Evolutionary conservation across 2,797 vertebrate species (phyloP).

Genomic region (Melopsittacus undulatus): DNA sequence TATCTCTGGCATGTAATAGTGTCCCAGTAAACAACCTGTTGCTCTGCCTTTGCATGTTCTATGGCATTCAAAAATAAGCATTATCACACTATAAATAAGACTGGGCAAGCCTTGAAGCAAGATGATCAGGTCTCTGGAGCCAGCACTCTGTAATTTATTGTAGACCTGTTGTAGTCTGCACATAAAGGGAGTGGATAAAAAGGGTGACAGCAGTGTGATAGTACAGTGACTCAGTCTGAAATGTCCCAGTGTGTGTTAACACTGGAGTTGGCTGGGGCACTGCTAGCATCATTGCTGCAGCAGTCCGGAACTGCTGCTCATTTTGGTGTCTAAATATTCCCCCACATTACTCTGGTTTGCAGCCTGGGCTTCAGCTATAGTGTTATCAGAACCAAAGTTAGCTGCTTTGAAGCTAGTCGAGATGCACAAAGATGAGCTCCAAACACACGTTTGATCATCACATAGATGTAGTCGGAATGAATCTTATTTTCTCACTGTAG

Average conservation of each 20-base stretch:
- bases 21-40: background rate
- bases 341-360: background rate
- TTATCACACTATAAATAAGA: background rate
- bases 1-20: background rate
- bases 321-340: background rate
- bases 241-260: background rate
- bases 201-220: background rate
- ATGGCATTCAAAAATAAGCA: background rate
- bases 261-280: background rate
- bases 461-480: background rate
- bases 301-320: background rate
- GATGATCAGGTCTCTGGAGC: background rate
- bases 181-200: background rate
- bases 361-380: background rate
- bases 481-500: background rate
- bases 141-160: background rate
- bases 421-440: background rate
- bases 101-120: background rate
- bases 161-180: background rate
- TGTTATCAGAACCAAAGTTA: background rate
- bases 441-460: background rate
- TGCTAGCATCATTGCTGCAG: background rate
- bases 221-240: background rate
- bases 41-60: background rate
- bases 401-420: background rate